Evolutionary conservation across 2,888 invertebrate genomes (phyloP), one percentile per base, ranked within the genome.

Genomic region (Linhomoeus sp.): DNA sequence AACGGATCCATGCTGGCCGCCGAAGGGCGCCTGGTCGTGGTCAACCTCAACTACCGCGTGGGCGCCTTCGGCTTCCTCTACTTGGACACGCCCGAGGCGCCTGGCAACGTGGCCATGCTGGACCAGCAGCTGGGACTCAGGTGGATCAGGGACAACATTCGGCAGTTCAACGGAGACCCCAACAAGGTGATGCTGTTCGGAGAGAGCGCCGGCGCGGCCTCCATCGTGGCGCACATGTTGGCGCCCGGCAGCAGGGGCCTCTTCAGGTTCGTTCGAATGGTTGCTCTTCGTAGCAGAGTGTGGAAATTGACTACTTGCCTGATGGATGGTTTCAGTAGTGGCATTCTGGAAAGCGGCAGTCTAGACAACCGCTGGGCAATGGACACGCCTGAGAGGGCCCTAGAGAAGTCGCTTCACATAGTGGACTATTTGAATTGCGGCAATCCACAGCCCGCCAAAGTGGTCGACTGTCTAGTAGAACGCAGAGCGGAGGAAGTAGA

Each of bases 1-100:
- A 68, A 72, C 51, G 69, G 67, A 15, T 60, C 56, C 52, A 61
- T 61, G 58, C 77, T 92, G 72, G 81, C 88, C 17, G 40, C 40
- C 23, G 23, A 12, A 22, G 40, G 40, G 20, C n/a, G n/a, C n/a
- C n/a, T 85, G 45, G 83, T 92, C 62, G 84, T 92, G 14, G 88
- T 85, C 49, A 85, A 87, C 25, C 83, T 90, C 35, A 63, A 63
- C 51, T 62, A 62, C 44, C 57, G 87, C 45, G 80, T 87, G 33
- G 88, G 88, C 12, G 81, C 86, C 1, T 87, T 90, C 64, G 90
- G 90, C 26, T 92, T 88, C 70, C 75, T 90, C 47, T 88, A 84
- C 67, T 71, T 87, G 60, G 78, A 76, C 47, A 77, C 77, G 58
- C 79, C 55, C 3, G 60, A 63, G 56, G 79, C 81, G 0, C 84